A percentile compares a stretch with the other conserved stretches of the same genome.
Conservation (phyloP, 2,113 vertebrate species). For the Colius striatus region DNA sequence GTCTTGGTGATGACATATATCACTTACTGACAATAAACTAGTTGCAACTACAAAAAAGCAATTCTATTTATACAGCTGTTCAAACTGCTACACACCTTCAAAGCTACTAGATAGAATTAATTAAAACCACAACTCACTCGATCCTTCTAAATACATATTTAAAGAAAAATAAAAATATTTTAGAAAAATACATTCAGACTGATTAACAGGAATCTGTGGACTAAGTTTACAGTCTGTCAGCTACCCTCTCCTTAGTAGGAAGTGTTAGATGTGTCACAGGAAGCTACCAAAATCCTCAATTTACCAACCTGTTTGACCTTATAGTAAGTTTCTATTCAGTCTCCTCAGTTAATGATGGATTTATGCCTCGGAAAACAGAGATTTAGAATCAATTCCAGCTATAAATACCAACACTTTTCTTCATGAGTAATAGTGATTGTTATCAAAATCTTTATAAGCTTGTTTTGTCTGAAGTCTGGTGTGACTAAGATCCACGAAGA, state of each 20-base stretch:
- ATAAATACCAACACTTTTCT: background rate
- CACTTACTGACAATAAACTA: background rate
- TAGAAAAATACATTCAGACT: background rate
- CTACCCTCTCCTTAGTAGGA: background rate
- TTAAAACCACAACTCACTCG: background rate
- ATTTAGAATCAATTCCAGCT: background rate
- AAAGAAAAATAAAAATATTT: background rate
- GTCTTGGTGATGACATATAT: background rate
- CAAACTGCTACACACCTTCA: background rate
- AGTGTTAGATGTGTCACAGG: background rate
- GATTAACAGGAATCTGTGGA: background rate
- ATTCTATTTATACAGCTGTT: background rate
- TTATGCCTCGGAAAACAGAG: background rate
- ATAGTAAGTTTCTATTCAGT: background rate
- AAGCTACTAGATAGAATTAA: background rate
- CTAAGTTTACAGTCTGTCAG: background rate
- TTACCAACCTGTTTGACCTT: background rate
- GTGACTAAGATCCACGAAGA: background rate
- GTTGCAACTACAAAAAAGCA: background rate
- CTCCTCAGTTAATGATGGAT: background rate
- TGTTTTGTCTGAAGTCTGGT: background rate
- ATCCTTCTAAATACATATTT: background rate
- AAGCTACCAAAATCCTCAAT: background rate
- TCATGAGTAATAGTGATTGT: background rate
- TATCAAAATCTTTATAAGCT: background rate